Evolutionary conservation across 64 coral and sea anemone species (phyloP), one percentile per base, ranked within the genome.

Genomic region (Platygyra sinensis): DNA sequence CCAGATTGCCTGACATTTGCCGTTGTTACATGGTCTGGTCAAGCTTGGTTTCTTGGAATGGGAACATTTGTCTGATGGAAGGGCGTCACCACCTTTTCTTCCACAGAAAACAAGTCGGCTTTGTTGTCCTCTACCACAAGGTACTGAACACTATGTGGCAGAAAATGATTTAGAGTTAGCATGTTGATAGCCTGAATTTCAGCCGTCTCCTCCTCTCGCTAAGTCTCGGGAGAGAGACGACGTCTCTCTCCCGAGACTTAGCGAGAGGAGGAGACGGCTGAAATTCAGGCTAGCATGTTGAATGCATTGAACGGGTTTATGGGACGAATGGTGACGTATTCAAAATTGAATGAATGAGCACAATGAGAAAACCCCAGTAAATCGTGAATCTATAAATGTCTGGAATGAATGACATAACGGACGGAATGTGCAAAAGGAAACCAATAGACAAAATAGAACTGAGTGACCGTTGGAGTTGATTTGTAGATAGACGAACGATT

Each of bases 1-100:
- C 96, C 96, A 98, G 3, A 77, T 88, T 73, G 93, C 96, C 87
- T 95, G 93, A 86, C 96, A 98, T 60, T 82, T 86, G 31, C 87
- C 80, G 61, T 57, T 74, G 33, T 90, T 93, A 38, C 96, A 95
- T 46, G 61, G 17, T 67, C 89, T 80, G 31, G 72, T 84, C 5
- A 73, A 39, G 3, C 38, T 86, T 13, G 90, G 96, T 67, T 95
- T 93, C 13, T 71, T 93, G 30, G 69, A 59, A 14, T 89, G 67
- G 4, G 60, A 31, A 77, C 96, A 98, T 22, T 90, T 76, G 24
- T 59, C 81, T 11, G 91, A 73, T 0, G 82, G 60, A 9, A 98
- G 65, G 15, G 93, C n/a, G 32, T 90, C 60, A 16, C 96, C 96
- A 30, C 90, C 90, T 67, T 89, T 89, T 61, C 96, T 94, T n/a